Evolutionary conservation across 1,140 invertebrate genomes (phyloP).

Genomic region (Homarus americanus): DNA sequence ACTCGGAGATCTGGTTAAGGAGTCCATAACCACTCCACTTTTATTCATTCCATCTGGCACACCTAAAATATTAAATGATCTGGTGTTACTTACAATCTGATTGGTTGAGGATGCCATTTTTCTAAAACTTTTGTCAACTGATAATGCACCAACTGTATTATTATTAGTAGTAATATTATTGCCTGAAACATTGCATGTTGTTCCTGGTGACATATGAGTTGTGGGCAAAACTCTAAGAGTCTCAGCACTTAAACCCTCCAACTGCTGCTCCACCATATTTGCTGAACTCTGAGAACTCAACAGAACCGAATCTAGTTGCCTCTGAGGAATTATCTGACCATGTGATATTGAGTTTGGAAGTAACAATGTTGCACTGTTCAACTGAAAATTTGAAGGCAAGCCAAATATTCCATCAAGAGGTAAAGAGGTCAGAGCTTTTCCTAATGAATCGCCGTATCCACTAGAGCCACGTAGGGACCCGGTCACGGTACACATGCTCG

Average conservation of each 20-base stretch:
- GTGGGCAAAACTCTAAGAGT: conserved; percentile 32
- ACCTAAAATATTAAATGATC: conserved; percentile 12
- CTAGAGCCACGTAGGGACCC: conserved; percentile 13
- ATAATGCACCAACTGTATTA: conserved; percentile 2
- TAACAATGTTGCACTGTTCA: conserved; percentile 36
- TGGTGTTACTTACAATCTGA: conserved; percentile 23
- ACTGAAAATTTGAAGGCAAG: conserved; percentile 38
- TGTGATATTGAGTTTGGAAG: conserved; percentile 46
- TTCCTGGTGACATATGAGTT: conserved; percentile 13
- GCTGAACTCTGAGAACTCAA: conserved; percentile 18
- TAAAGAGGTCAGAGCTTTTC: conserved; percentile 32
- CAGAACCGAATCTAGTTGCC: conserved; percentile 39
- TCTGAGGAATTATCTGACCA: conserved; percentile 40
- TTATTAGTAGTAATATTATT: conserved; percentile 21
- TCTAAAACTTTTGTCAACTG: conserved; percentile 38
- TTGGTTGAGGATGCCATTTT: background rate
- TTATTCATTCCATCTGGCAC: conserved; percentile 42
- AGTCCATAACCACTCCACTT: conserved; percentile 23
- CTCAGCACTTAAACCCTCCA: conserved; percentile 44
- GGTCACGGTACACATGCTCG: conserved; percentile 53
- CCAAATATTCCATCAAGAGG: conserved; percentile 38
- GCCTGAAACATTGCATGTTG: conserved; percentile 35
- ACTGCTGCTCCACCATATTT: conserved; percentile 40
- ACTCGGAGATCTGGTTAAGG: conserved; percentile 17
- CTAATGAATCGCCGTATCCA: conserved; percentile 20